A percentile compares a stretch with the other conserved stretches of the same genome.
Evolutionary conservation across 2,888 invertebrate genomes (phyloP).

Genomic region (Notodonta dromedarius): DNA sequence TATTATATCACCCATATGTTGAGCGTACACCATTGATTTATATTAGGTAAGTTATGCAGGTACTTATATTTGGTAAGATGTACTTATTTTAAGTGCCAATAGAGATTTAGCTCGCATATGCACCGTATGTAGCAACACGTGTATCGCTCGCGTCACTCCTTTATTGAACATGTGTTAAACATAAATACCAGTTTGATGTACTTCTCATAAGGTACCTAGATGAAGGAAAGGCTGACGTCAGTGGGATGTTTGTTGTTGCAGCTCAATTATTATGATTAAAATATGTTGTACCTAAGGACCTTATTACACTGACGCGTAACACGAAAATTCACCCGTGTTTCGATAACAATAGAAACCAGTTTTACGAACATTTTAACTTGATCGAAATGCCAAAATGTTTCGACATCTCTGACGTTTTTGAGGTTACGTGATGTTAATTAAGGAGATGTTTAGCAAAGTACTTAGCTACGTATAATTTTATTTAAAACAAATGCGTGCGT

Average conservation of each 20-base stretch:
- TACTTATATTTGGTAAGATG: constrained; percentile 55
- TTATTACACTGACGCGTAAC: neutral
- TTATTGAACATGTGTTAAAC: neutral
- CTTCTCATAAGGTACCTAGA: neutral
- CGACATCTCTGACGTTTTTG: too few relatives aligned
- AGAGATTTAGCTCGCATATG: constrained; percentile 19
- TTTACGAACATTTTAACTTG: too few relatives aligned
- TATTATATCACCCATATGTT: constrained; percentile 47
- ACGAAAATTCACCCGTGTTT: too few relatives aligned
- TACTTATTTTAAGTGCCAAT: constrained; percentile 59
- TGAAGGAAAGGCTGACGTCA: neutral
- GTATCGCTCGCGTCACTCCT: constrained; percentile 1
- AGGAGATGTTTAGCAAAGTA: too few relatives aligned
- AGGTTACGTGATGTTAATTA: too few relatives aligned
- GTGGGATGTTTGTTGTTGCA: neutral
- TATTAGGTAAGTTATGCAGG: constrained; percentile 40
- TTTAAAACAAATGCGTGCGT: too few relatives aligned
- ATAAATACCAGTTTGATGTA: neutral
- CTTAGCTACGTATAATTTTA: too few relatives aligned
- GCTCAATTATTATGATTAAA: constrained; percentile 1
- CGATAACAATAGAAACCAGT: too few relatives aligned
- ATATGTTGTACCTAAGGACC: neutral
- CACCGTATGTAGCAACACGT: constrained; percentile 14
- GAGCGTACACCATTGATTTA: constrained; percentile 30
- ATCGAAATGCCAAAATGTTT: too few relatives aligned